Evolutionary conservation across 1,140 invertebrate species (phyloP).

Genomic region (Penaeus indicus): DNA sequence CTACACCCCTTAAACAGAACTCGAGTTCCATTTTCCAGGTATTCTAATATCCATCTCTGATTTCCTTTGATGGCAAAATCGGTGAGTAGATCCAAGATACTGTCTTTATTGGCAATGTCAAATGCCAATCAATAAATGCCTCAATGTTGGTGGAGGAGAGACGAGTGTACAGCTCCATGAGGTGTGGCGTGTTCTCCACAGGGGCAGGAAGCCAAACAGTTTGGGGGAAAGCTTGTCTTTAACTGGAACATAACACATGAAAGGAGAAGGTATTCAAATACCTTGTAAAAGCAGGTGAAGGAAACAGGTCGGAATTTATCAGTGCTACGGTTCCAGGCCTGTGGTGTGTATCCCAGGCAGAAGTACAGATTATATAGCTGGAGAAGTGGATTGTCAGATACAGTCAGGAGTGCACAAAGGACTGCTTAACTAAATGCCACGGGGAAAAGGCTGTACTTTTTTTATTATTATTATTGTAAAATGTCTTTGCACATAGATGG

Average conservation of each 20-base stretch:
- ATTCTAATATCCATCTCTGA: not conserved
- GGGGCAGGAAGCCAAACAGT: not conserved
- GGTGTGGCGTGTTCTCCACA: no score
- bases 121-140: not conserved
- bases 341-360: no score
- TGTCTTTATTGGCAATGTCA: conserved; percentile 1
- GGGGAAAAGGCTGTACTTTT: no score
- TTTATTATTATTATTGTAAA: not conserved
- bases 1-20: conserved; percentile 43
- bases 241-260: not conserved
- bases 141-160: not conserved
- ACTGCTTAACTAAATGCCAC: not conserved
- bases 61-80: conserved; percentile 18
- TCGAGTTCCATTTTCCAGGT: conserved; percentile 16
- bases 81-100: not conserved
- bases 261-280: not conserved
- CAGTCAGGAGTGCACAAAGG: not conserved
- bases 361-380: not conserved
- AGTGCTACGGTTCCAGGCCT: not conserved
- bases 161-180: not conserved
- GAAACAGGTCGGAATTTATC: conserved; percentile 7
- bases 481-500: not conserved
- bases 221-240: not conserved
- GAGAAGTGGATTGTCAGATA: not conserved
- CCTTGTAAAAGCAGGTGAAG: conserved; percentile 28